phyloP scores from a whole-genome alignment of 2,113 vertebrate species.

The Miniopterus natalensis region DNA sequence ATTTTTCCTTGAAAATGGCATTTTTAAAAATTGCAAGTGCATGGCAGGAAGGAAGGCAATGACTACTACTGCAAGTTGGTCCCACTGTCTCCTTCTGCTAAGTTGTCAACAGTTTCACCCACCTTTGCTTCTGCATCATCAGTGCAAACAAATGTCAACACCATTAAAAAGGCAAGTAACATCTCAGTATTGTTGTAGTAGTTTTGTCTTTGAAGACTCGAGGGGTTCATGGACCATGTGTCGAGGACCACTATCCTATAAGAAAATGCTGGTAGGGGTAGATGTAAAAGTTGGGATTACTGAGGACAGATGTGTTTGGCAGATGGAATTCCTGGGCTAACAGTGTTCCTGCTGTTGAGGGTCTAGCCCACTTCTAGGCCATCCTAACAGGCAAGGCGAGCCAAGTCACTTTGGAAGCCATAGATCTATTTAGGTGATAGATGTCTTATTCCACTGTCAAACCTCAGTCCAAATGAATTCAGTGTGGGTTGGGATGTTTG shows the following conservation, averaged over 20 bases:
- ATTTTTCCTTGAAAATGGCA: neutral
- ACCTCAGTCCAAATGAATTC: neutral
- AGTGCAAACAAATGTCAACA: conserved; percentile 8
- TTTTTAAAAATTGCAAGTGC: neutral
- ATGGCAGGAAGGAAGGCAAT: neutral
- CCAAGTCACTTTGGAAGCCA: neutral
- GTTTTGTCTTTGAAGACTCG: neutral
- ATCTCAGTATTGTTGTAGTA: neutral
- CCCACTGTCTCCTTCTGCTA: neutral
- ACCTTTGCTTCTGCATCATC: neutral
- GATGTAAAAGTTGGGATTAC: neutral
- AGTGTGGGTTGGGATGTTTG: neutral
- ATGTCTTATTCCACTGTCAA: neutral
- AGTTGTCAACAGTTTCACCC: neutral
- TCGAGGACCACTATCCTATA: neutral
- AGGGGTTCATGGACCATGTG: neutral
- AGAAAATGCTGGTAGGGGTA: neutral
- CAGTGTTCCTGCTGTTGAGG: neutral
- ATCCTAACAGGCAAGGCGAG: neutral
- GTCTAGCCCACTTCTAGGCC: neutral
- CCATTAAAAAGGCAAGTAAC: neutral
- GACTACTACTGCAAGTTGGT: neutral
- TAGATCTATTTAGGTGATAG: neutral
- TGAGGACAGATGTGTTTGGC: conserved; percentile 23
- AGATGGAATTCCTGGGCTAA: neutral